Evolutionary conservation across 2,888 invertebrate genomes (phyloP), one percentile per base, ranked within the genome.

Genomic region (Silvanus unidentatus): DNA sequence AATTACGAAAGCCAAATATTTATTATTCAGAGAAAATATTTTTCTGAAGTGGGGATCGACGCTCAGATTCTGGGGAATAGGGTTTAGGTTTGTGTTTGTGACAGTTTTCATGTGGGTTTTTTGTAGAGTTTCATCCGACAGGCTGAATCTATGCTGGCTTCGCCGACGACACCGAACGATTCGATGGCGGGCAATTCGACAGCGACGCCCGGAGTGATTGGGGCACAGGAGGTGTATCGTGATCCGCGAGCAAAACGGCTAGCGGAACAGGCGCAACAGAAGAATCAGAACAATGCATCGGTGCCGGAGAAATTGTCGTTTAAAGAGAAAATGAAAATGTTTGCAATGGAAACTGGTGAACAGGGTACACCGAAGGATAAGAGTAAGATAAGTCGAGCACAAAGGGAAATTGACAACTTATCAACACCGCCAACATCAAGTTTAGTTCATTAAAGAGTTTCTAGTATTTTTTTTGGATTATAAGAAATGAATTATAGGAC

Each of bases 241-340:
- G 97, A 97, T 76, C 97, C 96, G 9, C 80, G 96, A 55, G 79
- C 86, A 60, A 82, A 88, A 45, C 84, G 93, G n/a, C 75, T 94
- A 56, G 91, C 90, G 1, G 89, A 91, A 70, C 81, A 84, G 62
- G 75, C 73, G 5, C 71, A 72, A 42, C 80, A 81, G 50, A 79
- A 82, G 55, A 80, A 80, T 58, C 78, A 75, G 48, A 75, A 75
- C 57, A 52, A 50, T 11, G 73, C 77, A 54, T 80, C 86, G 43
- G 81, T 89, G 50, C 92, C 92, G 1, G 96, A 97, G 69, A 92
- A 95, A 63, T 78, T 98, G 49, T 92, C 92, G 45, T 99, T 99
- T 75, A 88, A 94, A 70, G 98, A 99, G 73, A 99, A 99, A 75
- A 98, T 98, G 96, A 94, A 94, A 75, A 93, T 97, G 90, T 99